Conservation (phyloP, 2,113 vertebrate genomes). For the Proteles cristata region DNA sequence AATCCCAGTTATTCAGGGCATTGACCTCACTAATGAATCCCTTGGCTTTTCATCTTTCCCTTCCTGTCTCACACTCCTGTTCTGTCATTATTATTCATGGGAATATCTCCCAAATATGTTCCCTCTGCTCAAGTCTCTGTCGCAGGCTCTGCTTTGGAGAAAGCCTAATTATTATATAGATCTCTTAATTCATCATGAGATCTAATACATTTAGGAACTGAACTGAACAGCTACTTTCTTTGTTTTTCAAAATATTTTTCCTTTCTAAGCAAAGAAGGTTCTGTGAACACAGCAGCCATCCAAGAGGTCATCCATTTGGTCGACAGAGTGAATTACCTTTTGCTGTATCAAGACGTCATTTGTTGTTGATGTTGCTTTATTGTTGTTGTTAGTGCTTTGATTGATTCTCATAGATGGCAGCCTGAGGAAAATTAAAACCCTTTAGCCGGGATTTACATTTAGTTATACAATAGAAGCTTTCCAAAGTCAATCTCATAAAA, state of each 20-base stretch:
- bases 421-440: not conserved
- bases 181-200: not conserved
- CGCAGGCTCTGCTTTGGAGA: not conserved
- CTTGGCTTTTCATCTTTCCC: not conserved
- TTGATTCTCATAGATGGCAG: not conserved
- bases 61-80: not conserved
- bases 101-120: not conserved
- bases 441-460: not conserved
- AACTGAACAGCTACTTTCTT: not conserved
- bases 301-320: not conserved
- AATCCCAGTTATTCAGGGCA: not conserved
- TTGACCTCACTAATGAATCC: not conserved
- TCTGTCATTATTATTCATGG: not conserved
- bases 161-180: not conserved
- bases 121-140: not conserved
- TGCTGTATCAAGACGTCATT: not conserved
- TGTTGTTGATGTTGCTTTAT: not conserved
- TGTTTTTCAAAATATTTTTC: not conserved
- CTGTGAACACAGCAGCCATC: not conserved
- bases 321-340: not conserved
- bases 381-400: not conserved
- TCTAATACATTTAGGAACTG: not conserved
- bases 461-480: not conserved
- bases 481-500: not conserved
- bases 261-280: not conserved